These are phyloP conservation scores for Alsophila aescularia DNA, from an alignment of 2,888 invertebrate genomes.

Conservation along the genomic window DNA sequence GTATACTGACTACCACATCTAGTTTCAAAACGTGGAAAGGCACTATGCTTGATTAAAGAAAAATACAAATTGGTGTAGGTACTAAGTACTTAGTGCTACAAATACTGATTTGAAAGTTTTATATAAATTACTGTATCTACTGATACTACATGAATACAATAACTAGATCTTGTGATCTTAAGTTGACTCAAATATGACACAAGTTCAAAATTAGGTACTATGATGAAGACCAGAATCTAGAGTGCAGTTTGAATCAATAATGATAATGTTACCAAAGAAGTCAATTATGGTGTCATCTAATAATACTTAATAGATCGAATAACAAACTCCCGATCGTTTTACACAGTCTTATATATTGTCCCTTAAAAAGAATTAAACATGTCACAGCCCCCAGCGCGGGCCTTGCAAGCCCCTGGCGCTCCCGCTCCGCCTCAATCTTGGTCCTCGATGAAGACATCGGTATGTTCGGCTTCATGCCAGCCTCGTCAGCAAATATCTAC, in stretches of 20 bases:
- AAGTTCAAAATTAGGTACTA: constrained; percentile 42
- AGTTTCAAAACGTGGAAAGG: constrained; percentile 72
- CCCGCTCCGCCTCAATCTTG: constrained; percentile 54
- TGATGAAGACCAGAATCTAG: constrained; percentile 47
- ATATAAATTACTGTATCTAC: constrained; percentile 17
- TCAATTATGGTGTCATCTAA: constrained; percentile 43
- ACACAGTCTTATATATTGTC: constrained; percentile 69
- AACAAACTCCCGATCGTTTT: constrained; percentile 50
- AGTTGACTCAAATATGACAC: constrained; percentile 31
- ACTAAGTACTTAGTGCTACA: constrained; percentile 20
- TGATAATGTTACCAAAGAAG: constrained; percentile 42
- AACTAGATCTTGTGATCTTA: constrained; percentile 20
- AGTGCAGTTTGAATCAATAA: constrained; percentile 50
- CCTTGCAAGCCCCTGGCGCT: constrained; percentile 32
- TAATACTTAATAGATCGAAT: constrained; percentile 49
- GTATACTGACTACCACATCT: constrained; percentile 57
- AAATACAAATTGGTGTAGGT: constrained; percentile 34
- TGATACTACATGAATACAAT: no score
- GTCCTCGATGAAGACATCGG: constrained; percentile 68
- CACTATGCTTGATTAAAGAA: constrained; percentile 75
- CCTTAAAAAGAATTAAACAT: constrained; percentile 57
- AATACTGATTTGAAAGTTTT: constrained; percentile 12
- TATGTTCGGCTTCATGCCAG: constrained; percentile 49
- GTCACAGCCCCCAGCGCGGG: constrained; percentile 59
- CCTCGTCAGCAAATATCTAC: constrained; percentile 60